phyloP scores from a whole-genome alignment of 2,113 vertebrate species.

The Passer domesticus region DNA sequence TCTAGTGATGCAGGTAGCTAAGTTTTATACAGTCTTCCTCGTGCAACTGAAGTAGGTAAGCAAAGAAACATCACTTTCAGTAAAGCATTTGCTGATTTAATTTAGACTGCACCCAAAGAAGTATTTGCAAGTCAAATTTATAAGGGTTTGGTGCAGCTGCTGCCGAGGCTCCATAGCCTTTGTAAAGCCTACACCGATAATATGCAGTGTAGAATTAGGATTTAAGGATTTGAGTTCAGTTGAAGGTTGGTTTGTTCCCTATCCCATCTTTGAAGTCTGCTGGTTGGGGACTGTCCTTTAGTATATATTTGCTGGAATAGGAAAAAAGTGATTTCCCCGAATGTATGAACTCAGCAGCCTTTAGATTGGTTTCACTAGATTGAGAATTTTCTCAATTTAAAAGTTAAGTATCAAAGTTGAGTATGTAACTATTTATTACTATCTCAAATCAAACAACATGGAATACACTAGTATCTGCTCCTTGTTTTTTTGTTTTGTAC shows the following conservation, averaged over 20 bases:
- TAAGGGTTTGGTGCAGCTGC: not conserved
- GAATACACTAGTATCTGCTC: not conserved
- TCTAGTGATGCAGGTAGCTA: not conserved
- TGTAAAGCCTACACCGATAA: not conserved
- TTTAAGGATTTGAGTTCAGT: not conserved
- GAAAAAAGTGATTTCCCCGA: not conserved
- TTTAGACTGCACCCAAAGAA: not conserved
- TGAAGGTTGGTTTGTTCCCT: not conserved
- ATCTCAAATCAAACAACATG: not conserved
- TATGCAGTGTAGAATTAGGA: not conserved
- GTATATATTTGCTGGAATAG: not conserved
- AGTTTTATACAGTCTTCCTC: not conserved
- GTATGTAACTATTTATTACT: not conserved
- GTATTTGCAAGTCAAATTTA: conserved; percentile 34
- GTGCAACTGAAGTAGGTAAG: not conserved
- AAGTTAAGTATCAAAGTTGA: not conserved
- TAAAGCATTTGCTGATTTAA: not conserved
- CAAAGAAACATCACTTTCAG: not conserved
- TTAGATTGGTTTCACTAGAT: not conserved
- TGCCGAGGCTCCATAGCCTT: not conserved
- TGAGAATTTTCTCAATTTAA: not conserved
- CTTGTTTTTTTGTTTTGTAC: not conserved
- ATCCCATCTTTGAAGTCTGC: not conserved
- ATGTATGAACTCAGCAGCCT: not conserved
- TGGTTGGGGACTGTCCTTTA: not conserved